phyloP scores from a whole-genome alignment of 2,888 invertebrate species.

The Eupithecia subumbrata region DNA sequence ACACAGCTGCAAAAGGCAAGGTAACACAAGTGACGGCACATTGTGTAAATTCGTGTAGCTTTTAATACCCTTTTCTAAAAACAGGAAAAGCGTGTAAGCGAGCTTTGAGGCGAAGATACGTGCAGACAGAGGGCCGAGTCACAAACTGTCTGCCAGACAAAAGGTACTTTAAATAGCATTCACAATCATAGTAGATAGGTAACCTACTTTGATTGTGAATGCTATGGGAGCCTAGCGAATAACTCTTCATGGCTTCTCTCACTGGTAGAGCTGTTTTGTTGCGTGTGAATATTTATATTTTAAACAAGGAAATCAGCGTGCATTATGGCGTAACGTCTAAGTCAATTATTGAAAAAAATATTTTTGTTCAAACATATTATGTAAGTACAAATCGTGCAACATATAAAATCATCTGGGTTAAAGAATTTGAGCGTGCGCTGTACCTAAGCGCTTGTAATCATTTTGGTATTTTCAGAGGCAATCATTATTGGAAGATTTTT shows the following conservation, averaged over 20 bases:
- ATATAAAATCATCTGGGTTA: no score
- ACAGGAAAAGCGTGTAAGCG: neutral
- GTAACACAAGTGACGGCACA: neutral
- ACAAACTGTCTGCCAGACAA: constrained; percentile 2
- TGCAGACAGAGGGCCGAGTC: neutral
- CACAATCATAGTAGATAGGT: no score
- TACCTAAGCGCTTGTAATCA: neutral
- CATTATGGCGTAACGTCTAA: no score
- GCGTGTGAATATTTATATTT: neutral
- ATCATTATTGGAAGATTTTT: neutral
- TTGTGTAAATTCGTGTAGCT: neutral
- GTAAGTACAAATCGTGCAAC: no score
- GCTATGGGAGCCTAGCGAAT: neutral
- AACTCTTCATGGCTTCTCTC: neutral
- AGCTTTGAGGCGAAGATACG: neutral
- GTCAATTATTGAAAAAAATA: no score
- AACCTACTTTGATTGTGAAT: neutral
- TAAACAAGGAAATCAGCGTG: neutral
- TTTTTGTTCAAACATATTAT: no score
- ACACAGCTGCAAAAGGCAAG: neutral
- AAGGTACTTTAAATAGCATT: neutral
- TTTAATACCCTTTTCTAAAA: neutral
- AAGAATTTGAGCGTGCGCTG: no score
- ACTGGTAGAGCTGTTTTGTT: neutral
- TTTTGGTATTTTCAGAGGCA: neutral